phyloP scores from a whole-genome alignment of 2,797 vertebrate genomes.

The Corythornis leucogaster region DNA sequence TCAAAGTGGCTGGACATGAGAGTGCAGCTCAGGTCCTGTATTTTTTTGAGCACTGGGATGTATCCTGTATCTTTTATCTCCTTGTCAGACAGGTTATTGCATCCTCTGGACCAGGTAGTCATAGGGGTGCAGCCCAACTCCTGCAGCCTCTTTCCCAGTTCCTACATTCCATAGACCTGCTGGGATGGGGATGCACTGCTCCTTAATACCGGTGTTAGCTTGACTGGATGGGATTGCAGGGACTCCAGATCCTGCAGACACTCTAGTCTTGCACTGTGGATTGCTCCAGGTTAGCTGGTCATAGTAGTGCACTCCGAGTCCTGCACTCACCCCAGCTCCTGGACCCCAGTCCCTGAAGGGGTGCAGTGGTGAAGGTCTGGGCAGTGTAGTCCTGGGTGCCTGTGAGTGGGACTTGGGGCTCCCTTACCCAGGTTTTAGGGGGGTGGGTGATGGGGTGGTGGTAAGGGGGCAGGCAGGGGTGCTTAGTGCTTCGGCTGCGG shows the following conservation, averaged over 20 bases:
- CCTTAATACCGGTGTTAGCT: not conserved
- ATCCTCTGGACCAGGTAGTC: not conserved
- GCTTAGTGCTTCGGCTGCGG: not conserved
- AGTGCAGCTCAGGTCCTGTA: not conserved
- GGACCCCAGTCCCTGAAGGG: not conserved
- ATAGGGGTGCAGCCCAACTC: not conserved
- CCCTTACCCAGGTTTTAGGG: too few relatives aligned
- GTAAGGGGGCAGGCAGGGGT: not conserved
- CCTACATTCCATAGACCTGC: not conserved
- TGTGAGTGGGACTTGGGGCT: fast-evolving
- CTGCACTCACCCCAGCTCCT: not conserved
- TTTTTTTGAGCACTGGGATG: not conserved
- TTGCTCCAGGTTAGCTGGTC: not conserved
- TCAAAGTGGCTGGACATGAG: not conserved
- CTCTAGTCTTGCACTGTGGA: not conserved
- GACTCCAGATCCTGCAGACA: not conserved
- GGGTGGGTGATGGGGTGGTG: too few relatives aligned
- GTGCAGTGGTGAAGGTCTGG: not conserved
- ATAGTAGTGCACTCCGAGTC: not conserved
- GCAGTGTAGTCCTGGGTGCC: not conserved
- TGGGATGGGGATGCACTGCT: not conserved
- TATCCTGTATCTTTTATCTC: not conserved
- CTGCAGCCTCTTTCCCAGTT: not conserved
- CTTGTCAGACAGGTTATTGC: not conserved
- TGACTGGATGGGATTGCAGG: not conserved